Base-by-base conservation (phyloP, 2,113 vertebrate genomes). In the Pelecanoides urinatrix region DNA sequence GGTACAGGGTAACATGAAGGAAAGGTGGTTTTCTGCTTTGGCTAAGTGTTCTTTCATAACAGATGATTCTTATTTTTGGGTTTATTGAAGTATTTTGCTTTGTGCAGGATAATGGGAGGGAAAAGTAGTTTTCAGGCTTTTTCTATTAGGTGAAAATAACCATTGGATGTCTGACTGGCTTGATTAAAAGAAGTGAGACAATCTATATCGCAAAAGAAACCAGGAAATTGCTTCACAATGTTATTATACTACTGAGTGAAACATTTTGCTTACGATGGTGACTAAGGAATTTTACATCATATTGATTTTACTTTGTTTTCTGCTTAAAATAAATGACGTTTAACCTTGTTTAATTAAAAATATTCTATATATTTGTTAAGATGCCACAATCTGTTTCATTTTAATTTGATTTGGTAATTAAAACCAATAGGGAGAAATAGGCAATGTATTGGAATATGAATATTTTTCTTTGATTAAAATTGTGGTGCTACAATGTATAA, bases 21-120 rank as follows among this genome's bases (percentile, higher is more conserved):
- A 96, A 72, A 97, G 55, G 78, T 93, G 68, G 29, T 86, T 92
- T 96, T 97, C 68, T 94, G 65, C 67, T 66, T 77, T 83, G 68
- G 71, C 91, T 95, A 58, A 40, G 16, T 62, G 45, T 68, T 95
- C 72, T 88, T 92, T 84, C 81, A 15, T 89, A 88, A 86, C 13
- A 96, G 76, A 22, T 32, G 1, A 74, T 85, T 80, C 81, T 95
- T 80, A 74, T 75, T 94, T 88, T 65, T 16, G 70, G 36, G 25
- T 5, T 74, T 92, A 56, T 79, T 83, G 49, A 81, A 95, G 68
- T 90, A 75, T 96, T 95, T 93, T 91, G 26, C 34, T 92, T 95
- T 86, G 32, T 91, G 66, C 5, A 71, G 68, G 66, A 55, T 68
- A 89, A 75, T 91, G 61, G 78, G 87, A 90, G 38, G 30, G 77